Evolutionary conservation across 2,797 vertebrate genomes (phyloP).

Genomic region (Sebastes hubbsi): DNA sequence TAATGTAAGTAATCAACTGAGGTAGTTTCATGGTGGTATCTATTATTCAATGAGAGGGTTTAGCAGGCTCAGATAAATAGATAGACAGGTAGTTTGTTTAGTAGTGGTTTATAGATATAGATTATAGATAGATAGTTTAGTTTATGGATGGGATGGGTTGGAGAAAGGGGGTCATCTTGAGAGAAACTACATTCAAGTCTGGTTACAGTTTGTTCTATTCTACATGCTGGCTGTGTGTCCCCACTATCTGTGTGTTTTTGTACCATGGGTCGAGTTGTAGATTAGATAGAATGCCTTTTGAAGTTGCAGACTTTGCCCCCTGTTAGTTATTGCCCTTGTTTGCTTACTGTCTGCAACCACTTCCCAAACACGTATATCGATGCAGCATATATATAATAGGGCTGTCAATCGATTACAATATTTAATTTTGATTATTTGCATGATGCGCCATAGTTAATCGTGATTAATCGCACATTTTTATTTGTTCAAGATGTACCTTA

Average conservation of each 20-base stretch:
- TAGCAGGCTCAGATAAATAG: neutral
- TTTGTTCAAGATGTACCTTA: no score
- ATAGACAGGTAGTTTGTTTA: neutral
- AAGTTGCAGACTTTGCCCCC: conserved; percentile 84
- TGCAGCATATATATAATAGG: neutral
- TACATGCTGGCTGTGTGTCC: conserved; percentile 11
- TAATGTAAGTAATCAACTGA: neutral
- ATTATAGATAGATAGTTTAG: neutral
- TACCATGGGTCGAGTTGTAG: conserved; percentile 67
- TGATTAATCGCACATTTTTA: no score
- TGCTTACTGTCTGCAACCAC: conserved; percentile 66
- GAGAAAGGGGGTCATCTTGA: neutral
- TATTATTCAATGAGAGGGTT: neutral
- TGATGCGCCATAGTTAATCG: no score
- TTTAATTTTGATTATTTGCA: no score
- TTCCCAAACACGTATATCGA: neutral
- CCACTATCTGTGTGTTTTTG: conserved; percentile 70
- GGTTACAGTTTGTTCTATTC: conserved; percentile 15
- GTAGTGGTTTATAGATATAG: no score
- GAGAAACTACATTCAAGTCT: neutral
- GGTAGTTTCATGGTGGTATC: no score
- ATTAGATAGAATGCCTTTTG: conserved; percentile 83
- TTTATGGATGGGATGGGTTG: neutral
- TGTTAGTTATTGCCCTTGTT: conserved; percentile 71
- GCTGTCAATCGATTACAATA: no score